Evolutionary conservation across 2,113 vertebrate genomes (phyloP), one percentile per base, ranked within the genome.

Genomic region (Carollia perspicillata): DNA sequence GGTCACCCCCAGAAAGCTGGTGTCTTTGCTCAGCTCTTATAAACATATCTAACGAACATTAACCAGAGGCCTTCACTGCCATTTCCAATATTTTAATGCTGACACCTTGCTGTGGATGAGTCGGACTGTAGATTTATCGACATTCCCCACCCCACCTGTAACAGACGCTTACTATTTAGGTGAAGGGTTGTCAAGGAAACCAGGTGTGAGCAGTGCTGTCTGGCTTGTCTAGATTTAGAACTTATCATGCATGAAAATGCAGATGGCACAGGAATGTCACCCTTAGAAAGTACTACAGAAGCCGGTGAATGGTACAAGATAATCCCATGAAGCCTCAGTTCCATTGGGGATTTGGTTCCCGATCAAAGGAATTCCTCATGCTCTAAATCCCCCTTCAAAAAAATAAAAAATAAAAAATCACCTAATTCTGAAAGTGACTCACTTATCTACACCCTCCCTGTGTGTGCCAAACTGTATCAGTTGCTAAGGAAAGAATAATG

Each of bases 141-240:
- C 95, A 96, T 68, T 72, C 26, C 33, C n/a, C 4, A 49, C 8
- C 17, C 28, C 4, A 40, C 20, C 26, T 9, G 18, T 0, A 94
- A 79, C 8, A 94, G 90, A 78, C 71, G 63, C 49, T 98, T 96
- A 79, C 90, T 97, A 96, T 97, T 98, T 97, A 97, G 95, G 96
- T 84, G 94, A 96, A 89, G 95, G 58, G 97, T 98, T 98, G 97
- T 84, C 97, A 98, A 93, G 96, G 98, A 97, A 98, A 98, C 97
- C 75, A 97, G 93, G 94, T 96, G 83, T 66, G 74, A 95, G 35
- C 37, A 96, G 87, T 89, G 89, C 42, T 94, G 55, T 75, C n/a
- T 87, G 95, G 97, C 83, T 94, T 96, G 84, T 63, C 85, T 53
- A 94, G 81, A 92, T 90, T 93, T 83, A 93, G 71, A 96, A 97